Conservation (phyloP, 1,140 invertebrate genomes). For the Globodera ellingtonae region DNA sequence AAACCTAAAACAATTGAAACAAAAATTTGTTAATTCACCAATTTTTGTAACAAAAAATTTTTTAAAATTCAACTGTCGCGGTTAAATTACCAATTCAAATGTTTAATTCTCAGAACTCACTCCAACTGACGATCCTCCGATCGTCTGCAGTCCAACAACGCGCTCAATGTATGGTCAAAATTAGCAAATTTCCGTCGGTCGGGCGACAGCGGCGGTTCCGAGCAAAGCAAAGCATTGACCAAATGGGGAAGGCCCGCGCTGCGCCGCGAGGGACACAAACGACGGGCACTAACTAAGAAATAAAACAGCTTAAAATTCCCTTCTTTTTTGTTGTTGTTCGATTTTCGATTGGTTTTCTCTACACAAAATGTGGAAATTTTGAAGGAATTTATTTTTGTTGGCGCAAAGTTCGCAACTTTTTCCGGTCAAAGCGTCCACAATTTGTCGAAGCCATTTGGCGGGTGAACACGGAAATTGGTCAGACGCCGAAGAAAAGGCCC, state of each 20-base stretch:
- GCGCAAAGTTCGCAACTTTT: slow-evolving; percentile 39
- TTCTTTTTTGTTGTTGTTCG: too few species aligned
- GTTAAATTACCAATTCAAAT: too few species aligned
- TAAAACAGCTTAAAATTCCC: slow-evolving; percentile 5
- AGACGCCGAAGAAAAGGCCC: slow-evolving; percentile 19
- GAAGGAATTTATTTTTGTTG: neutral
- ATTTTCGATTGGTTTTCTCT: too few species aligned
- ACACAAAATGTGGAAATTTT: neutral
- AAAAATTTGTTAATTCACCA: too few species aligned
- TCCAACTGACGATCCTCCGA: slow-evolving; percentile 36
- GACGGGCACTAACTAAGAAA: slow-evolving; percentile 44
- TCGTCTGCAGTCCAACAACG: slow-evolving; percentile 37
- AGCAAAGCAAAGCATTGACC: slow-evolving; percentile 44
- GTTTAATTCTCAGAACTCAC: slow-evolving; percentile 24
- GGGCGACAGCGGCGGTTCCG: slow-evolving; percentile 36
- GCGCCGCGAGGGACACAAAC: slow-evolving; percentile 51
- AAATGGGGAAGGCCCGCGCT: slow-evolving; percentile 59
- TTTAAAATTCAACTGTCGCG: too few species aligned
- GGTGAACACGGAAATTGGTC: slow-evolving; percentile 28
- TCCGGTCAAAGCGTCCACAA: slow-evolving; percentile 43
- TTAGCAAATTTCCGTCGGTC: slow-evolving; percentile 22
- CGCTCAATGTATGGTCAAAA: slow-evolving; percentile 36
- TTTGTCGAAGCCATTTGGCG: slow-evolving; percentile 45
- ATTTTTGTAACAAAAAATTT: too few species aligned
- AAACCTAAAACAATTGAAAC: slow-evolving; percentile 40